phyloP scores from a whole-genome alignment of 2,113 vertebrate species.

The Leucopternis melanops region DNA sequence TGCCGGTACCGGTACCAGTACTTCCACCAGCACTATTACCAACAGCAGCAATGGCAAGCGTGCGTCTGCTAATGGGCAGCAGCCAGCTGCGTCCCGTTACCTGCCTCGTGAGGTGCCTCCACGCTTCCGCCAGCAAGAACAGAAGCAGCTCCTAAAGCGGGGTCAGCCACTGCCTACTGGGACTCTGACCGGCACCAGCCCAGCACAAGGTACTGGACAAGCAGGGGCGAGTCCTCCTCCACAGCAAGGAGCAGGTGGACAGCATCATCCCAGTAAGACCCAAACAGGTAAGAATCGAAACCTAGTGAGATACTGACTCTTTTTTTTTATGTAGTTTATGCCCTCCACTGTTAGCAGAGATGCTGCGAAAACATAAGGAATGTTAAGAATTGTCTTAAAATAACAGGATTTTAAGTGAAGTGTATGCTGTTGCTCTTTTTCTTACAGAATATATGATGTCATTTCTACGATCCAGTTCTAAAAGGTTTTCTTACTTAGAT shows the following conservation, averaged over 20 bases:
- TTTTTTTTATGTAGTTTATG: no score
- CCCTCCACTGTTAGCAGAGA: rapidly evolving
- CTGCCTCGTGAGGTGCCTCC: conserved; percentile 95
- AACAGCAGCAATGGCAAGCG: conserved; percentile 94
- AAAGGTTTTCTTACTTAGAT: rapidly evolving
- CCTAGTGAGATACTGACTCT: rapidly evolving
- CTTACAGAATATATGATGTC: rapidly evolving
- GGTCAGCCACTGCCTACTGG: conserved; percentile 90
- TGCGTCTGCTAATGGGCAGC: conserved; percentile 78
- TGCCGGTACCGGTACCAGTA: conserved; percentile 83
- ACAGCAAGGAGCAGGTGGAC: conserved; percentile 64
- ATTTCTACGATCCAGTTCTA: rapidly evolving
- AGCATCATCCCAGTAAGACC: conserved; percentile 77
- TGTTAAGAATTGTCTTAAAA: neutral
- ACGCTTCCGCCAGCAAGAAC: conserved; percentile 97
- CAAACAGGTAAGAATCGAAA: conserved; percentile 75
- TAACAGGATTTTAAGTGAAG: neutral
- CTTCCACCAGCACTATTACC: conserved; percentile 81
- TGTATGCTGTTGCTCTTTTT: neutral
- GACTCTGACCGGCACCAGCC: conserved; percentile 72
- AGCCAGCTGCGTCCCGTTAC: conserved; percentile 85
- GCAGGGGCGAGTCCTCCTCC: conserved; percentile 73
- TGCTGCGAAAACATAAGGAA: neutral
- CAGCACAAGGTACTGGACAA: conserved; percentile 69
- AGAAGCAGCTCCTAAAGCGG: conserved; percentile 97